phyloP scores from a whole-genome alignment of 2,888 invertebrate species.

The Sesia apiformis region DNA sequence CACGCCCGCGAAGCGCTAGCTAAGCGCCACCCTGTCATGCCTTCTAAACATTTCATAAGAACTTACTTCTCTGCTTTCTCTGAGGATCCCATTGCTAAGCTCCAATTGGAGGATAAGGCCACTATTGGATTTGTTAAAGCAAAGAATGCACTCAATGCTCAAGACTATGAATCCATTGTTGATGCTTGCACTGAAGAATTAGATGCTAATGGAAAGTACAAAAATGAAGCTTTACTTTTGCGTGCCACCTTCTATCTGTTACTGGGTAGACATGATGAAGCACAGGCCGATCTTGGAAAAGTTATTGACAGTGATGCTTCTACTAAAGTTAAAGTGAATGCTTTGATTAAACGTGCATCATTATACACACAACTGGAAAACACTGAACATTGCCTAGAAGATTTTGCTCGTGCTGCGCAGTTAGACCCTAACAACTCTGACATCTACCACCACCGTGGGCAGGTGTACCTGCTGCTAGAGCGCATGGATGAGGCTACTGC shows the following conservation, averaged over 20 bases:
- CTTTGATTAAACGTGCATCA: conserved; percentile 90
- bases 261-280: conserved; percentile 82
- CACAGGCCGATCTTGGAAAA: conserved; percentile 80
- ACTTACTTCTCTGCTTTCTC: conserved; percentile 92
- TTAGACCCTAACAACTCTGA: conserved; percentile 89
- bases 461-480: conserved; percentile 89
- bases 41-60: conserved; percentile 89
- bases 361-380: conserved; percentile 87
- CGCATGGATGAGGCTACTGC: conserved; percentile 85
- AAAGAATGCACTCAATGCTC: conserved; percentile 78
- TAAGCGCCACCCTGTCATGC: conserved; percentile 81
- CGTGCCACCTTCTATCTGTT: conserved; percentile 89
- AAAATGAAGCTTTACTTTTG: conserved; percentile 83
- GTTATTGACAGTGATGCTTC: conserved; percentile 80
- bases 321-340: conserved; percentile 83
- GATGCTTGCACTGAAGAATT: conserved; percentile 87
- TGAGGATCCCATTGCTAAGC: conserved; percentile 84
- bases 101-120: conserved; percentile 54
- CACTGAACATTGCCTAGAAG: conserved; percentile 81
- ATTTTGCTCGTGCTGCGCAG: conserved; percentile 85
- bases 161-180: conserved; percentile 85
- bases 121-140: conserved; percentile 81
- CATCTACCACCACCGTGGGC: conserved; percentile 93
- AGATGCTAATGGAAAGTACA: conserved; percentile 76
- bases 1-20: conserved; percentile 85